Base-by-base conservation (phyloP, 2,797 vertebrate genomes). In the Pelochelys cantorii region DNA sequence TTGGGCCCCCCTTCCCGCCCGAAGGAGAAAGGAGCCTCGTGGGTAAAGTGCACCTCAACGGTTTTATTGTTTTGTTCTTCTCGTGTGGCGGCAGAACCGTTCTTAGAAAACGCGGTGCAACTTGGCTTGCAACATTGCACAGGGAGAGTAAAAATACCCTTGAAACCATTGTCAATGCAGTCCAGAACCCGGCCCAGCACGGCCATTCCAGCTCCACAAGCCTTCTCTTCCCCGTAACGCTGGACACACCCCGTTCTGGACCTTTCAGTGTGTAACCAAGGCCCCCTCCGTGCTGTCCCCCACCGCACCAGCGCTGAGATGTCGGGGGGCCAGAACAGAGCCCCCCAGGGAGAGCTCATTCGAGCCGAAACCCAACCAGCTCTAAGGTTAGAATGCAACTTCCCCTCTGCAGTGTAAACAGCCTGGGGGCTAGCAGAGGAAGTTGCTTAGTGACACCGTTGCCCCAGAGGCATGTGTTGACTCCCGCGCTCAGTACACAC, bases 41-140 rank as follows among this genome's bases (percentile, higher is more conserved):
- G 18, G 54, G 75, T 42, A 89, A 96, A 86, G 88, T 90, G 92
- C 91, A 89, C 91, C 68, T 27, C 53, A 34, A 93, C 91, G 85
- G 42, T 83, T 89, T 85, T 94, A 87, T 85, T 91, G 85, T 97
- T 96, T 94, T 95, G 93, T 96, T 95, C 78, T 95, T 97, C 97
- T 81, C 95, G 95, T 97, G 96, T 95, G 96, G 97, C 95, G 42
- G 96, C 93, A 94, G 84, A 89, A 80, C 94, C 79, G 13, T 74
- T 79, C 93, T 17, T 7, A 82, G 89, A 89, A 93, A 92, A 86
- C 86, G 60, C 55, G 78, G 84, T 14, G 31, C 42, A 25, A 8
- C 75, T 75, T 74, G 59, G 31, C 54, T 81, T 1, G 9, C 68
- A 65, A 55, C 60, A 54, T 12, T 56, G 83, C 56, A 59, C 54